Base-by-base conservation (phyloP, 2,888 invertebrate species). In the Aporophyla lueneburgensis region DNA sequence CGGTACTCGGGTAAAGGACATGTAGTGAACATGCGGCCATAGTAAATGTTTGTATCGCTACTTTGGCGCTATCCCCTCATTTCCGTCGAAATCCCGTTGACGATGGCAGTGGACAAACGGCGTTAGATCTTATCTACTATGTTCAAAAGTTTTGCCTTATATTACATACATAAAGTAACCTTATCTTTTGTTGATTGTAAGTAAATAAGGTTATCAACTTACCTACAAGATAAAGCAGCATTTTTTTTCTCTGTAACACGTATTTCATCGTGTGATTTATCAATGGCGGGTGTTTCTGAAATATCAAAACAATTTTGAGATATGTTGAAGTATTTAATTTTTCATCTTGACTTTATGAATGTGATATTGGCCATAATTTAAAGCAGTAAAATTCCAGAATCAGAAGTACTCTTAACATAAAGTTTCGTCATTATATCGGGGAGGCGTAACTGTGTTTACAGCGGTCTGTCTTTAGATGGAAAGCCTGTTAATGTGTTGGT, bases 141-240 rank as follows among this genome's bases (percentile, higher is more conserved):
- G 0, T 21, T n/a, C 4, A 1, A 43, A 59, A 43, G 14, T 7
- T 14, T 43, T 53, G 40, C 9, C 49, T 49, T 65, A 21, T 49
- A 12, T 1, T 49, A 49, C 5, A 3, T 51, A 33, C 5, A 6
- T 33, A 51, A 16, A 66, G 10, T 63, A 63, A 12, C 24, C 19
- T 43, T 19, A 14, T 16, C 1, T 53, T 9, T 46, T 61, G 14
- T 16, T 53, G 21, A 14, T 33, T 40, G 40, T 40, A 14, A 16
- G 27, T 40, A 0, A 7, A 33, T 2, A 43, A 27, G 16, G 14
- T 58, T 19, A 56, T 67, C 7, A 0, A 51, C 87, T 87, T 85
- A 94, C 94, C 85, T 89, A 89, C 94, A 94, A 61, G 62, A 70
- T 51, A 94, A 76, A 49, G 80, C 59, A 14, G 76, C 81, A 73